Conservation (phyloP, 2,888 invertebrate species). For the Steinernema carpocapsae region DNA sequence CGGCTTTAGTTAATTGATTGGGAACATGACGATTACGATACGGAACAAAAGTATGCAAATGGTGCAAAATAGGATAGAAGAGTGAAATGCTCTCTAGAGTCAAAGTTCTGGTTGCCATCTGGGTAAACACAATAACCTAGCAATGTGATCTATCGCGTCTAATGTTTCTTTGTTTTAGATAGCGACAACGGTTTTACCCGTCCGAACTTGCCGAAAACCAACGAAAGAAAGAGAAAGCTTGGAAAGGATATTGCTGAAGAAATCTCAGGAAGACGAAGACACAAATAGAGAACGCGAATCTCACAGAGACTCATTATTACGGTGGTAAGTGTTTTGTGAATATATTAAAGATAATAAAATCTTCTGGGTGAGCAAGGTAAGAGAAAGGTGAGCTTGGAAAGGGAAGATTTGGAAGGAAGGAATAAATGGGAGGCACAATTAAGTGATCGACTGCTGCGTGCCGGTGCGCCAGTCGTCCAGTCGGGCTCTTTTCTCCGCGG, state of each 20-base stretch:
- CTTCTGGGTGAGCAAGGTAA: conserved; percentile 21
- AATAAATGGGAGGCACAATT: conserved; percentile 4
- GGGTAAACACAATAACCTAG: background rate
- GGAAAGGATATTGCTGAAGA: conserved; percentile 27
- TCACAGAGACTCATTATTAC: conserved; percentile 21
- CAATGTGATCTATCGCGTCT: background rate
- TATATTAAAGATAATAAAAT: background rate
- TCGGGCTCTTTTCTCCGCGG: conserved; percentile 64
- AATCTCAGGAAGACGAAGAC: conserved; percentile 19
- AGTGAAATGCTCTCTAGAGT: background rate
- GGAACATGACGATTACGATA: background rate
- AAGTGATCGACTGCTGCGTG: conserved; percentile 47
- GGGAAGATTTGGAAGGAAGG: conserved; percentile 16
- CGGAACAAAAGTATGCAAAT: background rate
- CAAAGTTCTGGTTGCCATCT: background rate
- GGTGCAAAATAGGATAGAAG: background rate
- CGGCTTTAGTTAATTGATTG: conserved; percentile 19
- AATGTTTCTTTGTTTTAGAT: conserved; percentile 2
- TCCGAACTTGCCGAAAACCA: conserved; percentile 26
- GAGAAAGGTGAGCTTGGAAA: conserved; percentile 26
- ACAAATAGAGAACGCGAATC: background rate
- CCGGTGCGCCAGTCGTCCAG: conserved; percentile 55
- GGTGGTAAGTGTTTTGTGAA: conserved; percentile 9
- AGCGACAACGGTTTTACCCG: background rate
- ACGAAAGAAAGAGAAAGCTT: conserved; percentile 26